Evolutionary conservation across 1,140 invertebrate genomes (phyloP).

Genomic region (Pseudomyrmex dendroicus): DNA sequence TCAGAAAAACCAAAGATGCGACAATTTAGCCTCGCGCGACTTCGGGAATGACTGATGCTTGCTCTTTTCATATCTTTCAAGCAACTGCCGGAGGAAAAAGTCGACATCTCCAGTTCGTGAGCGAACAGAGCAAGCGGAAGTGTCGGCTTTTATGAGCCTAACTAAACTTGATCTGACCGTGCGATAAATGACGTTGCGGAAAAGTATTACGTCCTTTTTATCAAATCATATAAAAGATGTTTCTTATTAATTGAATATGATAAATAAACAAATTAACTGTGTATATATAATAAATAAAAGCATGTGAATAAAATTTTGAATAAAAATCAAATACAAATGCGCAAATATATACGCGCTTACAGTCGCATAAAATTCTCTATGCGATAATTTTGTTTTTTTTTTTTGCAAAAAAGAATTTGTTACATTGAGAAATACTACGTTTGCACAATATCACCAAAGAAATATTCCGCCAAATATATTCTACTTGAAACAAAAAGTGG

Average conservation of each 20-base stretch:
- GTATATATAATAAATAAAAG: not conserved
- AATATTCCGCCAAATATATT: conserved; percentile 13
- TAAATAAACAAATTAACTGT: not conserved
- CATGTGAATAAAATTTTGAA: not conserved
- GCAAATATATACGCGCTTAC: no score
- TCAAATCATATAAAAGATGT: not conserved
- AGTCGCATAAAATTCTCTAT: not conserved
- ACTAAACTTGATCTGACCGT: conserved; percentile 12
- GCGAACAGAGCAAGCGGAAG: conserved; percentile 50
- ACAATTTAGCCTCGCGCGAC: conserved; percentile 63
- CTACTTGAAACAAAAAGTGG: conserved; percentile 6
- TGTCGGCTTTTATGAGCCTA: conserved; percentile 46
- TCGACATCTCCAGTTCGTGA: conserved; percentile 46
- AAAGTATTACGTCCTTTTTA: conserved; percentile 24
- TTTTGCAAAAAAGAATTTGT: not conserved
- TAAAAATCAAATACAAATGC: not conserved
- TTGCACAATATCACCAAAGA: not conserved
- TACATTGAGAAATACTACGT: not conserved
- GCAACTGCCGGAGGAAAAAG: conserved; percentile 35
- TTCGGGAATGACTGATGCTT: conserved; percentile 41
- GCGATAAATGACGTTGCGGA: conserved; percentile 17
- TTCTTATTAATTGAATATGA: not conserved
- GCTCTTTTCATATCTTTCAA: conserved; percentile 57
- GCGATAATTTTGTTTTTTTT: not conserved
- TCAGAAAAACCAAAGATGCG: conserved; percentile 57